Evolutionary conservation across 2,888 invertebrate genomes (phyloP), one percentile per base, ranked within the genome.

Genomic region (Chrysodeixis includens): DNA sequence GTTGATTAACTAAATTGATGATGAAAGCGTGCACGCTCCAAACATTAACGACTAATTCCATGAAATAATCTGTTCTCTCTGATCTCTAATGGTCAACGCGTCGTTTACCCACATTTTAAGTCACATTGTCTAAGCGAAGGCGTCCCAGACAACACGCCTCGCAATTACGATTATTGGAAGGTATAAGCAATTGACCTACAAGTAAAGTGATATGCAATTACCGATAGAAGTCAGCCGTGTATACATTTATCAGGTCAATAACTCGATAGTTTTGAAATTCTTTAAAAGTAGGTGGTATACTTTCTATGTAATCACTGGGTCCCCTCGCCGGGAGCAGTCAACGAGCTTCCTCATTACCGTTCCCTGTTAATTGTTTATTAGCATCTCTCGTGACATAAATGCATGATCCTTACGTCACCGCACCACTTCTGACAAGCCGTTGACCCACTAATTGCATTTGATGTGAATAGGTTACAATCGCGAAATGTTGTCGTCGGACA

Each of bases 181-280:
- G 85, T 88, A 86, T 68, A 86, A 84, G 84, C 90, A 90, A 92
- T 92, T 92, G 93, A 93, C 93, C 93, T 78, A 93, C 87, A 90
- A 90, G 74, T 78, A 79, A 68, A 79, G 84, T 84, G 83, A 88
- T 87, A 83, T 86, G 85, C 88, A 88, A 91, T 92, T 90, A 90
- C 85, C 76, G 80, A 83, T 86, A 83, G 80, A 87, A 86, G 86
- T 86, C 86, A 86, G 83, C 78, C 79, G 69, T 72, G 83, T 84
- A 84, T 86, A 85, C 86, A 84, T 85, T 83, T 87, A 89, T 88
- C 87, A 75, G 89, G 89, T 90, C 90, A 91, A 90, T 91, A 86
- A 84, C 85, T 83, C 61, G 78, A 84, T 80, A 84, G 82, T 86
- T 90, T 88, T 82, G 81, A 89, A 88, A 87, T 85, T 88, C 84